These are phyloP conservation scores for Hippolais icterina DNA, from an alignment of 2,113 vertebrate genomes.

Conservation along the genomic window DNA sequence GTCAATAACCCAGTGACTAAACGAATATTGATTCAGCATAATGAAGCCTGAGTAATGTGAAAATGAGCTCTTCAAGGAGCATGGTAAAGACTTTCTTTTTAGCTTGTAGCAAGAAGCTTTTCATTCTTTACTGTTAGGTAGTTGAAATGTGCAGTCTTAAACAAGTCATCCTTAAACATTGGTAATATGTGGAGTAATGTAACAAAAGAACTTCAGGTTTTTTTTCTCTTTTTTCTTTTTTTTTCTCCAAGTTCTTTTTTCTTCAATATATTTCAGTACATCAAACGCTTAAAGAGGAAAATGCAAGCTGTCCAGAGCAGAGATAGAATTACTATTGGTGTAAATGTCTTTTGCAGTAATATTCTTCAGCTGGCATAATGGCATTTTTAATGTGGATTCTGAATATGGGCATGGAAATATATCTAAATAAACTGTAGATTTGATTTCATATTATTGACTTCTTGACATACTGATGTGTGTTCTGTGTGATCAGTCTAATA, in stretches of 20 bases:
- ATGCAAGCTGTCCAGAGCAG: background rate
- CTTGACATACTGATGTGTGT: constrained; percentile 8
- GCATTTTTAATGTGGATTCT: constrained; percentile 31
- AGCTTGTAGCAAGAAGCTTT: constrained; percentile 75
- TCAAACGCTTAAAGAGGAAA: background rate
- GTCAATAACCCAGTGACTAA: constrained; percentile 97
- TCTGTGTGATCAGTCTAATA: background rate
- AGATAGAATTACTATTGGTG: background rate
- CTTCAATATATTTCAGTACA: background rate
- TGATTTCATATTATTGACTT: constrained; percentile 30
- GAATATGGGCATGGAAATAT: background rate
- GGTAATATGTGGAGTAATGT: background rate
- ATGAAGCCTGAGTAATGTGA: constrained; percentile 94
- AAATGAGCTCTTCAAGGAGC: constrained; percentile 87
- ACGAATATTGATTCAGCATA: constrained; percentile 98
- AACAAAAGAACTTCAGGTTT: background rate
- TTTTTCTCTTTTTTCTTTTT: background rate
- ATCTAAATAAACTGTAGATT: constrained; percentile 48
- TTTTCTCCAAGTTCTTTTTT: background rate
- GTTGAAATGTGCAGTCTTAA: constrained; percentile 62
- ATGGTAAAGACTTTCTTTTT: constrained; percentile 77
- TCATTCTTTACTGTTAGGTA: constrained; percentile 67
- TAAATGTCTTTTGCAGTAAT: constrained; percentile 2
- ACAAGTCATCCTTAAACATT: constrained; percentile 48
- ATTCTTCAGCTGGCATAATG: constrained; percentile 26